Evolutionary conservation across 1,140 invertebrate genomes (phyloP), one percentile per base, ranked within the genome.

Genomic region (Drosophila nebulosa): DNA sequence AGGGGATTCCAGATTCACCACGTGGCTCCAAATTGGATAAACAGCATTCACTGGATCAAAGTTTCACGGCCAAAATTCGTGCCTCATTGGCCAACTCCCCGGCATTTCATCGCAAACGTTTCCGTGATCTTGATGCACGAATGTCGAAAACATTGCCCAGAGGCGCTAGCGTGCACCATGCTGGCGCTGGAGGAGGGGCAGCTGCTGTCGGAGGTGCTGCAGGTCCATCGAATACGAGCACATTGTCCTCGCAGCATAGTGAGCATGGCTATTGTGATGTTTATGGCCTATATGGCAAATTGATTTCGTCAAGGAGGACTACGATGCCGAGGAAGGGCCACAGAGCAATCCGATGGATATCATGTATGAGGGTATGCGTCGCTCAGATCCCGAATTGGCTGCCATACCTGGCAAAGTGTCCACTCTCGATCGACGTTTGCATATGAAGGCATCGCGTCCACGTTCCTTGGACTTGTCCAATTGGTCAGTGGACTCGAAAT

Each of bases 231-330:
- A 93, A 93, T 10, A 92, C 92, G 0, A 93, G 93, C 35, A 94
- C 93, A 3, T 91, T 92, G 1, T 93, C 94, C 75, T 67, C 70
- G 6, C 79, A 85, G 36, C 93, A 94, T 66, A 93, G 93, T 18
- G 93, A 94, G 1, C 94, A 94, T 67, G 84, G 91, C 52, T 94
- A 94, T 57, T 97, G 96, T 81, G 96, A 97, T 90, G 96, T 98
- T 0, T 98, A 97, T 89, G 97, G 96, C 0, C 92, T 98, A 0
- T 98, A 98, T 81, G 96, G 96, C 0, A 97, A 98, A 80, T 92
- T 98, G 21, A 97, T 98, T 93, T 97, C 90, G 95, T 97, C 1
- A 96, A 96, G 85, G 91, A 91, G 65, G 96, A 97, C 90, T 96
- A 96, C 78, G 96, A 96, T 51, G 96, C 95, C 9, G 96, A 97